Percentiles rank a stretch among this genome's conserved stretches.
phyloP scores from a whole-genome alignment of 2,797 vertebrate species.

The Jordanella pulchra region DNA sequence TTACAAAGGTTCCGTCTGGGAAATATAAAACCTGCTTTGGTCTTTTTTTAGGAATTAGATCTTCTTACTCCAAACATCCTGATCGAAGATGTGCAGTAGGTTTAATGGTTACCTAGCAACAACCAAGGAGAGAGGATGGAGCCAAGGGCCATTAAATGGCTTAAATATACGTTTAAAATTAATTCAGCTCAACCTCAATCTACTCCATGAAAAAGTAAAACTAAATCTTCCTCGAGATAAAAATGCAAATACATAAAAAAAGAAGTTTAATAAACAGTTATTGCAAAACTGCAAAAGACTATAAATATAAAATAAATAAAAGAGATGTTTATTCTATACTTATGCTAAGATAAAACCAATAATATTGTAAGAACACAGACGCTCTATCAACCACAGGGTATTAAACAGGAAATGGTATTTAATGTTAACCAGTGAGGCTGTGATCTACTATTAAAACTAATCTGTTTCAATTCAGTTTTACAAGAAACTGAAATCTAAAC shows the following conservation, averaged over 20 bases:
- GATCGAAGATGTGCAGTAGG: slow-evolving; percentile 29
- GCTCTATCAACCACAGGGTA: not conserved
- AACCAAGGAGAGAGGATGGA: slow-evolving; percentile 19
- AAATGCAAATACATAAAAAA: not conserved
- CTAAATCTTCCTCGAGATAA: not conserved
- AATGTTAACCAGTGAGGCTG: not conserved
- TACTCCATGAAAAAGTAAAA: not conserved
- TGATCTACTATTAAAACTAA: not conserved
- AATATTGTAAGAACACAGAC: not conserved
- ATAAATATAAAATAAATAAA: not conserved
- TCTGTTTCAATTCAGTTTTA: not conserved
- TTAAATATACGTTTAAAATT: slow-evolving; percentile 31
- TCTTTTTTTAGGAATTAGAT: slow-evolving; percentile 16
- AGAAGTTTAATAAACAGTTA: no score
- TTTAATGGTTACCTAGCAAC: slow-evolving; percentile 59
- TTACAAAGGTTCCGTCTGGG: slow-evolving; percentile 2
- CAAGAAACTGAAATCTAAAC: not conserved
- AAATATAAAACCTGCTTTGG: slow-evolving; percentile 22
- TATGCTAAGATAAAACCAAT: not conserved
- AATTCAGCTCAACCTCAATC: slow-evolving; percentile 17
- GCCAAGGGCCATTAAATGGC: slow-evolving; percentile 17
- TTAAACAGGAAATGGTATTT: not conserved
- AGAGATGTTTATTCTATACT: not conserved
- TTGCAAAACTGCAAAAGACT: not conserved
- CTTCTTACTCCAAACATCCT: slow-evolving; percentile 34